Evolutionary conservation across 2,113 vertebrate genomes (phyloP).

Genomic region (Percina caprodes): DNA sequence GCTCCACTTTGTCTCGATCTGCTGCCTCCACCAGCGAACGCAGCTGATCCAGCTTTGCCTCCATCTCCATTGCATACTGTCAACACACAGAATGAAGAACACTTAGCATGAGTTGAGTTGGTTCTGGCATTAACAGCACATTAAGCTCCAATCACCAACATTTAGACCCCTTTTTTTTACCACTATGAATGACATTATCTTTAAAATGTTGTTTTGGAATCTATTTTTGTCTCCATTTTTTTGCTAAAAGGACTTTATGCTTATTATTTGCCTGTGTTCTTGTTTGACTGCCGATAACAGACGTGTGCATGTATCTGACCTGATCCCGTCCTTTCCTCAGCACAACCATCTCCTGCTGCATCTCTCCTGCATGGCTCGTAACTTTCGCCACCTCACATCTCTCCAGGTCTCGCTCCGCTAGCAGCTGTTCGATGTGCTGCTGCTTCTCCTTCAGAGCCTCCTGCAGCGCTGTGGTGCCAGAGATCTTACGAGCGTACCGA

Average conservation of each 20-base stretch:
- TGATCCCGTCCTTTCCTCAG: slow-evolving; percentile 93
- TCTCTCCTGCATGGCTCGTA: slow-evolving; percentile 95
- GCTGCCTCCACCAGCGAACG: slow-evolving; percentile 95
- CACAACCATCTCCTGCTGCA: slow-evolving; percentile 91
- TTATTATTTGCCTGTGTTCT: not conserved
- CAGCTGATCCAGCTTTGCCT: slow-evolving; percentile 96
- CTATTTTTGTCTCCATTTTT: not conserved
- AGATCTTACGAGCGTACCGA: slow-evolving; percentile 96
- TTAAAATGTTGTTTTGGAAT: no score
- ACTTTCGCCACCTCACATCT: slow-evolving; percentile 96
- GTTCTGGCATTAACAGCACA: not conserved
- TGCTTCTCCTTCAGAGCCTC: slow-evolving; percentile 99
- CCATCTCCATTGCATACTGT: slow-evolving; percentile 87
- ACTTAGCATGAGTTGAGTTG: not conserved
- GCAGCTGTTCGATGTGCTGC: slow-evolving; percentile 98
- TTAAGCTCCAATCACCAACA: not conserved
- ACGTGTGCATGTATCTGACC: slow-evolving; percentile 77
- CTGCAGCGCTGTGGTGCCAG: slow-evolving; percentile 96
- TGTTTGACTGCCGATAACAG: not conserved
- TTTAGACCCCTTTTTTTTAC: no score
- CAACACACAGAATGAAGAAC: not conserved
- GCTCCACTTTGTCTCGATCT: slow-evolving; percentile 96
- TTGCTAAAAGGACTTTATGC: not conserved
- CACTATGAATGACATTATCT: no score
- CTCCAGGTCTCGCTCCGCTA: slow-evolving; percentile 95